A percentile compares a stretch with the other conserved stretches of the same genome.
These are phyloP conservation scores for Allolobophora icterica DNA, from an alignment of 2,888 invertebrate genomes.

Conservation along the genomic window DNA sequence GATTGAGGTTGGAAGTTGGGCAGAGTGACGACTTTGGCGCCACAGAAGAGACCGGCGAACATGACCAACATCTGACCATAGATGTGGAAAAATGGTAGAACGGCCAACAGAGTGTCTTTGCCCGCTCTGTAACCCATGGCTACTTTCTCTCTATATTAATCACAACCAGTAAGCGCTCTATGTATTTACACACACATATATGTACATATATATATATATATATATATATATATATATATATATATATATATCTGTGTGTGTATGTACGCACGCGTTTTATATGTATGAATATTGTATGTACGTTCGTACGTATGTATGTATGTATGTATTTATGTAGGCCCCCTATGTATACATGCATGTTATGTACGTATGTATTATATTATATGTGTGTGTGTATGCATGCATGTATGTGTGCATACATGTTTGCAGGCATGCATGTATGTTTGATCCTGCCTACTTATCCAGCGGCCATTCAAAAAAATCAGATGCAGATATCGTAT, in stretches of 20 bases:
- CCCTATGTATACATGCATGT: too few relatives aligned
- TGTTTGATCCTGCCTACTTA: too few relatives aligned
- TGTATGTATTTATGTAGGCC: too few relatives aligned
- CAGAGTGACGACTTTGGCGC: slow-evolving; percentile 75
- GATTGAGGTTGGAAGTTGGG: slow-evolving; percentile 77
- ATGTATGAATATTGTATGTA: background rate
- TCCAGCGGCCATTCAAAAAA: too few relatives aligned
- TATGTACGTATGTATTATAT: too few relatives aligned
- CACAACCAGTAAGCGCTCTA: background rate
- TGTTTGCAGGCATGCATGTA: too few relatives aligned
- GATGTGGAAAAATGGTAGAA: slow-evolving; percentile 85
- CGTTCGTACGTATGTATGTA: background rate
- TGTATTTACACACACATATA: background rate
- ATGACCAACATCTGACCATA: slow-evolving; percentile 76
- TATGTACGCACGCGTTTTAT: background rate
- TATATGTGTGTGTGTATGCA: too few relatives aligned
- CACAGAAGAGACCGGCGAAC: slow-evolving; percentile 71
- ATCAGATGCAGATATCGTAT: too few relatives aligned
- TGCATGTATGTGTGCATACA: too few relatives aligned
- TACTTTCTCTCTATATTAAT: background rate
- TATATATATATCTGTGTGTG: background rate
- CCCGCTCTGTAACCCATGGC: slow-evolving; percentile 21
- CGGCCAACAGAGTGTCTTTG: slow-evolving; percentile 68
- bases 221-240: background rate
- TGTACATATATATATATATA: background rate